These are phyloP conservation scores for Ophiodon elongatus DNA, from an alignment of 2,113 vertebrate species.

Conservation along the genomic window DNA sequence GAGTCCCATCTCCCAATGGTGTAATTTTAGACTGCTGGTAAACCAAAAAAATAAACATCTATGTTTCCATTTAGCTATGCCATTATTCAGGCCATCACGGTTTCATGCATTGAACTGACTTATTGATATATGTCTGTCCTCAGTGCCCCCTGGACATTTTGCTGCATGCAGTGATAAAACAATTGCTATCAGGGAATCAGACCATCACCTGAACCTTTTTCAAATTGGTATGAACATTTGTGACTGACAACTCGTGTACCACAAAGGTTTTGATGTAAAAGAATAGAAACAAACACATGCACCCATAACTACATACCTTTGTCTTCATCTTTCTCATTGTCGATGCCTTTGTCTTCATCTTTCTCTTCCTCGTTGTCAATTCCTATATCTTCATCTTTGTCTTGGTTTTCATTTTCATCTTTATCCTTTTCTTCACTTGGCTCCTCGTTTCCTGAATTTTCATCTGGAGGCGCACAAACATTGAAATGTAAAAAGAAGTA, in stretches of 20 bases:
- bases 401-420: conserved; percentile 47
- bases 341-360: conserved; percentile 18
- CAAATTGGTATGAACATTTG: conserved; percentile 1
- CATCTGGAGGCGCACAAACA: conserved; percentile 57
- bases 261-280: background rate
- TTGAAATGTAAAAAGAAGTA: conserved; percentile 7
- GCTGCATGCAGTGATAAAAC: conserved; percentile 9
- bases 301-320: conserved; percentile 56
- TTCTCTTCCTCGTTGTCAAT: background rate
- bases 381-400: conserved; percentile 24
- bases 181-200: conserved; percentile 10
- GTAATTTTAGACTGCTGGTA: conserved; percentile 18
- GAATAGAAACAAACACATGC: background rate
- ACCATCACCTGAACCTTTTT: background rate
- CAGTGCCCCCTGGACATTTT: conserved; percentile 7
- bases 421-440: conserved; percentile 36
- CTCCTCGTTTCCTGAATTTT: conserved; percentile 47
- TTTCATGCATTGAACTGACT: conserved; percentile 29
- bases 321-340: conserved; percentile 34
- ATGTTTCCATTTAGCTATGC: conserved; percentile 18
- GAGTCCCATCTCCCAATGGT: conserved; percentile 19
- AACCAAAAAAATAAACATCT: conserved; percentile 36
- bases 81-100: conserved; percentile 7
- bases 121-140: conserved; percentile 17
- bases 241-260: background rate